Conservation (phyloP, 1,140 invertebrate genomes). For the Himalopsyche phryganea region DNA sequence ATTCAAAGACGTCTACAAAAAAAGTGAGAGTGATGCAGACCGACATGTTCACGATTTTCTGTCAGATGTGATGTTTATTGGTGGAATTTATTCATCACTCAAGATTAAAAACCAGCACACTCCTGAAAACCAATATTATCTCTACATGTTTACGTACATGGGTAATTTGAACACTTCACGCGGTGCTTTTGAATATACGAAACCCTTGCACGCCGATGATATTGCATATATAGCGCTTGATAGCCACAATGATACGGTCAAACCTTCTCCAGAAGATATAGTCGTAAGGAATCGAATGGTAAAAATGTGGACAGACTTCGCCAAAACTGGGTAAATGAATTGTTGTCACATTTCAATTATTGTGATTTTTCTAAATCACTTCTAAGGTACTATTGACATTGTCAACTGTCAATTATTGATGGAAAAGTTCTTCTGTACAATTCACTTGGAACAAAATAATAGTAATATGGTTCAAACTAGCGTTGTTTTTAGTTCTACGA, state of each 20-base stretch:
- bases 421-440: too few relatives aligned
- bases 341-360: background rate
- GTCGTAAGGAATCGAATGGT: conserved; percentile 43
- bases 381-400: too few relatives aligned
- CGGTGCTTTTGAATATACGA: conserved; percentile 39
- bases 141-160: conserved; percentile 48
- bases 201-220: conserved; percentile 49
- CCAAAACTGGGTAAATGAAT: conserved; percentile 46
- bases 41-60: conserved; percentile 43
- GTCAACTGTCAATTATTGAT: too few relatives aligned
- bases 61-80: conserved; percentile 44
- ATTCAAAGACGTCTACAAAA: conserved; percentile 7
- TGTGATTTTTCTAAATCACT: too few relatives aligned
- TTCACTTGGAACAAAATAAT: too few relatives aligned
- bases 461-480: too few relatives aligned
- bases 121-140: conserved; percentile 33
- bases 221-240: conserved; percentile 44
- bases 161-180: conserved; percentile 47
- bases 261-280: conserved; percentile 39
- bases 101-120: conserved; percentile 37
- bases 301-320: conserved; percentile 53
- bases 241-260: conserved; percentile 38
- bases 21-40: conserved; percentile 28
- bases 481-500: too few relatives aligned
- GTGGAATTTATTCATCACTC: conserved; percentile 40